These are phyloP conservation scores for Caerostris darwini DNA, from an alignment of 1,140 invertebrate genomes.

Conservation along the genomic window DNA sequence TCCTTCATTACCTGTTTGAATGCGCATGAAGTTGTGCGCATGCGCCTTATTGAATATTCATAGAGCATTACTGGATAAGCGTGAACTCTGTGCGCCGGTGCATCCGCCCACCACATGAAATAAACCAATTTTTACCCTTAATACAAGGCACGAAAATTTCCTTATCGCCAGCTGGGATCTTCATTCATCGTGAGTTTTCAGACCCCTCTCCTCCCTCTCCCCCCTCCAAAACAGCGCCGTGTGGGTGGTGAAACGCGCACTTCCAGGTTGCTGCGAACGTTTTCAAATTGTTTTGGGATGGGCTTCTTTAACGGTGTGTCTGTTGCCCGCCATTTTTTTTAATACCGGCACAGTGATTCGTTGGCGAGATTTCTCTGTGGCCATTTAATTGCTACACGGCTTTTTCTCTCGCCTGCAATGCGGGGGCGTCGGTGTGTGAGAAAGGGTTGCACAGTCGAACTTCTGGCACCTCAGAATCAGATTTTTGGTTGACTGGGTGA, in stretches of 20 bases:
- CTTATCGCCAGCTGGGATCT: conserved; percentile 64
- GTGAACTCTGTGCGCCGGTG: conserved; percentile 4
- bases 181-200: conserved; percentile 24
- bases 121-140: conserved; percentile 67
- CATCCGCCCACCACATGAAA: conserved; percentile 55
- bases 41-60: conserved; percentile 65
- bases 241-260: conserved; percentile 42
- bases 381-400: neutral
- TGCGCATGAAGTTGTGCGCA: neutral
- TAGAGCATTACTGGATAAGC: conserved; percentile 42
- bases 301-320: neutral
- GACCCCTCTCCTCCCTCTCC: conserved; percentile 16
- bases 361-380: neutral
- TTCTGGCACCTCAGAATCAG: too few species aligned
- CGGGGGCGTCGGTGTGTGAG: too few species aligned
- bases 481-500: too few species aligned
- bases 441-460: too few species aligned
- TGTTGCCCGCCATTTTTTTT: neutral
- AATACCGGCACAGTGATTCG: neutral
- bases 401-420: too few species aligned
- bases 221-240: conserved; percentile 11
- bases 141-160: conserved; percentile 69
- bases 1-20: too few species aligned
- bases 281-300: conserved; percentile 57
- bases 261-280: conserved; percentile 23